Percentiles rank a stretch among this genome's conserved stretches.
Evolutionary conservation across 2,113 vertebrate species (phyloP).

Genomic region (Mastomys natalensis): DNA sequence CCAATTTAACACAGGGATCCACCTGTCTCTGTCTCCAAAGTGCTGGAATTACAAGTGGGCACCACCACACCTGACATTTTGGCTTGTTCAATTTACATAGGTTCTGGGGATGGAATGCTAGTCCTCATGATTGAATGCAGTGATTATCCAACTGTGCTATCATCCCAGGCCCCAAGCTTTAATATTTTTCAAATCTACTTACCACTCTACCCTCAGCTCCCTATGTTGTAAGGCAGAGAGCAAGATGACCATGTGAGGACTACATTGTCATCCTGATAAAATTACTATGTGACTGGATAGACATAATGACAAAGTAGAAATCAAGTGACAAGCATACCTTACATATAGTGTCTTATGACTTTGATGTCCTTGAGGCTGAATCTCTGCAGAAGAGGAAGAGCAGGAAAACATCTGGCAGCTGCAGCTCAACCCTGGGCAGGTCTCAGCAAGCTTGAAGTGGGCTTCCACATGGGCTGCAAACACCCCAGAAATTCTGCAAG

Average conservation of each 20-base stretch:
- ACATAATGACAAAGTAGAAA: background rate
- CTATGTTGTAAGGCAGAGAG: background rate
- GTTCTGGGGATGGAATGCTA: background rate
- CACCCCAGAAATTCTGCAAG: background rate
- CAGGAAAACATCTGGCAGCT: background rate
- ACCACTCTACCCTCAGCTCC: background rate
- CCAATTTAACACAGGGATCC: background rate
- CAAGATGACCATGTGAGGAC: background rate
- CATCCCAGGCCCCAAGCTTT: background rate
- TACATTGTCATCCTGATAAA: background rate
- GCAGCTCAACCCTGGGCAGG: background rate
- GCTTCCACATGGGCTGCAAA: background rate
- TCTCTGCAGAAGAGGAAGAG: background rate
- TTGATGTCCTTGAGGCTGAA: slow-evolving; percentile 5
- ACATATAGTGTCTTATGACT: background rate
- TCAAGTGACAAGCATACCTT: background rate
- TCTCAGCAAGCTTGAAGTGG: background rate
- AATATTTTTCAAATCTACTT: background rate
- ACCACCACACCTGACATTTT: background rate
- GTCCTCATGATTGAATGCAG: background rate
- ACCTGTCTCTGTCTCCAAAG: background rate
- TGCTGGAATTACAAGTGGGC: background rate
- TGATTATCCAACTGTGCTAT: background rate
- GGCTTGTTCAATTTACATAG: background rate
- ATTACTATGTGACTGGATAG: background rate